Evolutionary conservation across 1,140 invertebrate species (phyloP).

Genomic region (Hetaerina americana): DNA sequence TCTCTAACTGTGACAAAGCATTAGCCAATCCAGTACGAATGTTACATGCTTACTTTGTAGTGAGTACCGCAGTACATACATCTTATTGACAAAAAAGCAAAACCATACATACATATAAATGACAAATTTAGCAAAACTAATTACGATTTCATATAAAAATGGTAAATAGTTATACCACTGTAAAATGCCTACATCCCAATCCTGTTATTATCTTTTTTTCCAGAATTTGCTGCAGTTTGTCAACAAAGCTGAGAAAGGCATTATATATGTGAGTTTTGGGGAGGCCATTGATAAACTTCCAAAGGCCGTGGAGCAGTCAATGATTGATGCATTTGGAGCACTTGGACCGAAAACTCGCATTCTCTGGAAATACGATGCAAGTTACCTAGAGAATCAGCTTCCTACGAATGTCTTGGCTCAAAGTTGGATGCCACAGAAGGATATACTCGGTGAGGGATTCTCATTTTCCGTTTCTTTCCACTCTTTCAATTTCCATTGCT

Average conservation of each 20-base stretch:
- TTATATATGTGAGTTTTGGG: neutral
- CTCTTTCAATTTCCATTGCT: neutral
- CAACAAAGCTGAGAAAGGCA: neutral
- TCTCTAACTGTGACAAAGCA: too few relatives aligned
- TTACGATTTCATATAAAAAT: too few relatives aligned
- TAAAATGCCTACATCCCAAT: too few relatives aligned
- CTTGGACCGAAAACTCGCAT: neutral
- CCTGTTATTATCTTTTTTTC: too few relatives aligned
- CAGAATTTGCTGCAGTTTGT: neutral
- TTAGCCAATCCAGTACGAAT: too few relatives aligned
- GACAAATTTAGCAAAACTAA: too few relatives aligned
- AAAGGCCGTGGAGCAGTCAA: neutral
- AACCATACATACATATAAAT: too few relatives aligned
- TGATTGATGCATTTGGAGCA: neutral
- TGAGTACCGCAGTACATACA: too few relatives aligned
- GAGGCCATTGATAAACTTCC: neutral
- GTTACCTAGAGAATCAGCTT: neutral
- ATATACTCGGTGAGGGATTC: neutral
- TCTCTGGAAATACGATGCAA: neutral
- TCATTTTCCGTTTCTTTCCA: neutral
- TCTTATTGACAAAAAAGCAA: too few relatives aligned
- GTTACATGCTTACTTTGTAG: too few relatives aligned
- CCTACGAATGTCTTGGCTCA: neutral
- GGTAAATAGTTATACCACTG: too few relatives aligned
- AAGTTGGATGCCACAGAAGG: neutral